Evolutionary conservation across 2,797 vertebrate species (phyloP).

Genomic region (Iguana delicatissima): DNA sequence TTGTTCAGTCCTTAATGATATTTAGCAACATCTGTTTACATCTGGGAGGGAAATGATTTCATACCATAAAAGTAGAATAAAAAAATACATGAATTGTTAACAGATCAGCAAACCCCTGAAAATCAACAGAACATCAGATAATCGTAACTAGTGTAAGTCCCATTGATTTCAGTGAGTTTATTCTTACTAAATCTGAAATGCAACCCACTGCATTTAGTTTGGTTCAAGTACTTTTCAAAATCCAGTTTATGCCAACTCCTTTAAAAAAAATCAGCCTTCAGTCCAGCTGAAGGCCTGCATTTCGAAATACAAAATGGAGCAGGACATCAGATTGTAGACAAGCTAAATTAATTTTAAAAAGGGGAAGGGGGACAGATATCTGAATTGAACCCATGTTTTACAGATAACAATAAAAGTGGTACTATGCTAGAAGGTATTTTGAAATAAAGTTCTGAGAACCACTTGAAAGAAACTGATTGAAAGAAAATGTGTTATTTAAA

Average conservation of each 20-base stretch:
- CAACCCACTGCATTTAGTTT: background rate
- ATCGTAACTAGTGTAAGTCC: background rate
- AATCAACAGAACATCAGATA: background rate
- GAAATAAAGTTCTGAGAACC: conserved; percentile 31
- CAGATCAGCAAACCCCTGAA: background rate
- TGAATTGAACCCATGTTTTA: conserved; percentile 40
- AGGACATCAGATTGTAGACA: conserved; percentile 41
- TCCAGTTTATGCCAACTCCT: background rate
- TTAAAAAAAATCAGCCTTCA: background rate
- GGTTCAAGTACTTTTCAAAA: background rate
- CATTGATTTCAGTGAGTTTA: background rate
- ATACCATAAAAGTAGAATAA: background rate
- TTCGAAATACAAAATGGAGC: conserved; percentile 39
- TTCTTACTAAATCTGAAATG: background rate
- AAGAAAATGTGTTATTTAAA: conserved; percentile 47
- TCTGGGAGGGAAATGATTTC: too few relatives aligned
- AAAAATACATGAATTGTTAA: background rate
- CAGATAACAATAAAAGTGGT: background rate
- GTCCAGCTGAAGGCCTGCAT: conserved; percentile 6
- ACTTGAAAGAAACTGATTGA: conserved; percentile 45
- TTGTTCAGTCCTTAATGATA: background rate
- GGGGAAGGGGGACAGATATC: background rate
- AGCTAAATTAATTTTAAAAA: conserved; percentile 31
- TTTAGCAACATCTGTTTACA: background rate
- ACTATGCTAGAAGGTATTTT: conserved; percentile 1